These are phyloP conservation scores for Podargus strigoides DNA, from an alignment of 2,797 vertebrate species.

Conservation along the genomic window DNA sequence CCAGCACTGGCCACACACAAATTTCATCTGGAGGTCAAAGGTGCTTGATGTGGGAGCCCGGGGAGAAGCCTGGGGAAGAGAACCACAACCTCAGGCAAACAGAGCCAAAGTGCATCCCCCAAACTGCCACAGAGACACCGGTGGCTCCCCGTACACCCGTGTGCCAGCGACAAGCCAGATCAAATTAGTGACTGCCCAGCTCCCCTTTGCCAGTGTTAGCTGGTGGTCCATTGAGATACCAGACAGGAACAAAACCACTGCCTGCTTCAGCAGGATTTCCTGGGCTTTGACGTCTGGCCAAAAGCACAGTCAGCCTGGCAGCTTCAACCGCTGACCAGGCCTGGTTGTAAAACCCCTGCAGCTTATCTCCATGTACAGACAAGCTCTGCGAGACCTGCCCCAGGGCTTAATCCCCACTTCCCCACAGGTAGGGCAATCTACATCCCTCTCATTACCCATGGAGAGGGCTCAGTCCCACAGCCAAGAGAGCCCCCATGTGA, in stretches of 20 bases:
- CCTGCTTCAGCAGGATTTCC: slow-evolving; percentile 13
- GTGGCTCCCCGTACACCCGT: rapidly evolving
- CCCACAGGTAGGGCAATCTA: background rate
- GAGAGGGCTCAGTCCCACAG: background rate
- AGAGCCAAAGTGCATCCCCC: background rate
- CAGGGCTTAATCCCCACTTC: background rate
- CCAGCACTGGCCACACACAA: slow-evolving; percentile 90
- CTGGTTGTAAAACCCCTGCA: background rate
- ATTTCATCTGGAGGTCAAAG: slow-evolving; percentile 89
- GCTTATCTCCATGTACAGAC: background rate
- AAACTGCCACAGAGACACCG: background rate
- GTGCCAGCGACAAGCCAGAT: background rate
- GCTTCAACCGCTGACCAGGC: background rate
- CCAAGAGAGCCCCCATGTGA: rapidly evolving
- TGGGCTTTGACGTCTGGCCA: background rate
- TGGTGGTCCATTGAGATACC: background rate
- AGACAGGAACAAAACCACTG: background rate
- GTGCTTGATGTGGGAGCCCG: slow-evolving; percentile 66
- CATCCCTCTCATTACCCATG: background rate
- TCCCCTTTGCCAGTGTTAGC: background rate
- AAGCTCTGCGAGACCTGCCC: background rate
- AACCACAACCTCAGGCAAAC: background rate
- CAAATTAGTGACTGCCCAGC: background rate
- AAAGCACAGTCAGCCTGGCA: background rate
- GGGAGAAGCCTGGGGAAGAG: slow-evolving; percentile 57